Percentiles rank a stretch among this genome's conserved stretches.
Conservation (phyloP, 1,140 invertebrate species). For the Thrips palmi region DNA sequence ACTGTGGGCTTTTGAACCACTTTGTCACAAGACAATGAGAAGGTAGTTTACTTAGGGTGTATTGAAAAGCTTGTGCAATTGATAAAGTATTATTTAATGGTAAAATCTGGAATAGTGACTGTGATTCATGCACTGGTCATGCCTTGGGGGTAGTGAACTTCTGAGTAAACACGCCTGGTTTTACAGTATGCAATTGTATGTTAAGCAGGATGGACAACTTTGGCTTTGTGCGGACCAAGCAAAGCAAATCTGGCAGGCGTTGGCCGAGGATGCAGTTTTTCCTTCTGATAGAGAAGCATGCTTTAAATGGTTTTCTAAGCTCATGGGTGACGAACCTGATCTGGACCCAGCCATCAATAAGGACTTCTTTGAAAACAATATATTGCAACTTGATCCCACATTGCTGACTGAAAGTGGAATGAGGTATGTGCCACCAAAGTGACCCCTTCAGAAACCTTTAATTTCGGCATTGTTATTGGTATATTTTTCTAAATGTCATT, state of each 20-base stretch:
- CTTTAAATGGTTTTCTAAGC: conserved; percentile 97
- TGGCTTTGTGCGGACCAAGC: conserved; percentile 94
- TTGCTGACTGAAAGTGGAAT: conserved; percentile 90
- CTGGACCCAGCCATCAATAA: conserved; percentile 90
- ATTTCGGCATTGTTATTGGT: background rate
- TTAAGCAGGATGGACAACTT: conserved; percentile 29
- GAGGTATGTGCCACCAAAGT: conserved; percentile 35
- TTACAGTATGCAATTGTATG: no score
- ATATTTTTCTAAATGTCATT: conserved; percentile 10
- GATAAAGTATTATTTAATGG: no score
- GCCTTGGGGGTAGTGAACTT: no score
- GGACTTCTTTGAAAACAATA: conserved; percentile 92
- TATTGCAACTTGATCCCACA: conserved; percentile 78
- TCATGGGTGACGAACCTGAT: conserved; percentile 95
- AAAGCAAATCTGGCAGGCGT: conserved; percentile 91
- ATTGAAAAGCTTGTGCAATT: no score
- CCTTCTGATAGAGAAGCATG: conserved; percentile 84
- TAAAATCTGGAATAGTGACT: no score
- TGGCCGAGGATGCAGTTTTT: conserved; percentile 86
- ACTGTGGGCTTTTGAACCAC: no score
- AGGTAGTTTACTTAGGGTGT: no score
- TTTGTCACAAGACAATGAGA: no score
- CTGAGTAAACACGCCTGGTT: no score
- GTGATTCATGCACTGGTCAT: no score
- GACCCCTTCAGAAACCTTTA: conserved; percentile 3